Conservation (phyloP, 2,888 invertebrate genomes). For the Melanostoma scalare region DNA sequence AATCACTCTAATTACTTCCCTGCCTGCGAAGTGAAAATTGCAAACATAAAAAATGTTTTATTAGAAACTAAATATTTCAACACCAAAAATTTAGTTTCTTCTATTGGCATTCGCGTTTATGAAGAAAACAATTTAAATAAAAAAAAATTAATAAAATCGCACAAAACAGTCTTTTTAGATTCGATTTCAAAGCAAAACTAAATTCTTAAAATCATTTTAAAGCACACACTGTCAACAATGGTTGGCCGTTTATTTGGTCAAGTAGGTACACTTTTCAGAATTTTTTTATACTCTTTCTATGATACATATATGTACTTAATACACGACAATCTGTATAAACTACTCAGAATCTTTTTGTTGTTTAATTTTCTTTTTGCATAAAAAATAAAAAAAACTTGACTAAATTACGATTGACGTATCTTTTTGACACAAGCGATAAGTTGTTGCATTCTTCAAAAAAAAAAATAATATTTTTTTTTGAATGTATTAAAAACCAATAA, state of each 20-base stretch:
- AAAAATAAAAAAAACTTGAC: constrained; percentile 27
- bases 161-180: constrained; percentile 48
- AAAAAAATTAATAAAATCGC: constrained; percentile 50
- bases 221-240: constrained; percentile 57
- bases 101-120: constrained; percentile 8
- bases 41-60: background rate
- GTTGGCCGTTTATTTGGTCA: constrained; percentile 50
- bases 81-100: background rate
- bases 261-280: constrained; percentile 49
- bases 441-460: constrained; percentile 21
- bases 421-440: constrained; percentile 41
- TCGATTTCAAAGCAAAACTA: constrained; percentile 30
- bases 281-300: constrained; percentile 64
- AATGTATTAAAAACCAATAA: constrained; percentile 26
- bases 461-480: constrained; percentile 12
- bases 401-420: constrained; percentile 30
- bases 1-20: no score
- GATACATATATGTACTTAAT: background rate
- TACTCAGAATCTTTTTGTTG: constrained; percentile 55
- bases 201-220: constrained; percentile 26
- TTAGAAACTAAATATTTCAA: background rate
- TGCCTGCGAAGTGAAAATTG: background rate
- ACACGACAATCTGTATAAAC: constrained; percentile 68
- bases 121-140: constrained; percentile 2
- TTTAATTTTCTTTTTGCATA: constrained; percentile 11